Evolutionary conservation across 2,888 invertebrate genomes (phyloP).

Genomic region (Choristoneura rosaceana): DNA sequence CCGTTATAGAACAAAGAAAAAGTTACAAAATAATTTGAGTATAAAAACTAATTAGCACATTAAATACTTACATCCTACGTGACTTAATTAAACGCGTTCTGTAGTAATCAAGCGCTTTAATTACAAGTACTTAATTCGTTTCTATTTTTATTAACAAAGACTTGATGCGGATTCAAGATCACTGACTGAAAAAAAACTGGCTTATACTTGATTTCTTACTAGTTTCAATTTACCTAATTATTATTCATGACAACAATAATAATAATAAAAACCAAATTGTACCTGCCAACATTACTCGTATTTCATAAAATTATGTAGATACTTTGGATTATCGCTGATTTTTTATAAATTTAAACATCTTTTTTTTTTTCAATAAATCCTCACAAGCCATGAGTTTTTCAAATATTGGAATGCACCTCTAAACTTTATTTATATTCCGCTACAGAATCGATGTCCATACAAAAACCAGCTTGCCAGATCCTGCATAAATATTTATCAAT

Average conservation of each 20-base stretch:
- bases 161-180: too few relatives aligned
- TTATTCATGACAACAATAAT: too few relatives aligned
- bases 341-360: not conserved
- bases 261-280: too few relatives aligned
- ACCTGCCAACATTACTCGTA: too few relatives aligned
- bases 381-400: not conserved
- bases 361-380: not conserved
- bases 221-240: too few relatives aligned
- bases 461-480: slow-evolving; percentile 37
- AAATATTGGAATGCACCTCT: slow-evolving; percentile 15
- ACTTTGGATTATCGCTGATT: too few relatives aligned
- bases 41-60: not conserved
- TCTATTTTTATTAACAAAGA: not conserved
- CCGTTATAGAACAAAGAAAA: slow-evolving; percentile 6
- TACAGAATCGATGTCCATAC: slow-evolving; percentile 9
- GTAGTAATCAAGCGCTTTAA: not conserved
- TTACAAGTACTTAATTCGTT: not conserved
- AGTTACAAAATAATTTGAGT: not conserved
- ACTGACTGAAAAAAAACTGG: too few relatives aligned
- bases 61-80: not conserved
- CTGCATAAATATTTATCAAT: slow-evolving; percentile 68
- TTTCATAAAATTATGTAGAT: too few relatives aligned
- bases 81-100: not conserved
- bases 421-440: slow-evolving; percentile 5
- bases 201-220: too few relatives aligned